Base-by-base conservation (phyloP, 1,140 invertebrate species). In the Teleopsis dalmanni region DNA sequence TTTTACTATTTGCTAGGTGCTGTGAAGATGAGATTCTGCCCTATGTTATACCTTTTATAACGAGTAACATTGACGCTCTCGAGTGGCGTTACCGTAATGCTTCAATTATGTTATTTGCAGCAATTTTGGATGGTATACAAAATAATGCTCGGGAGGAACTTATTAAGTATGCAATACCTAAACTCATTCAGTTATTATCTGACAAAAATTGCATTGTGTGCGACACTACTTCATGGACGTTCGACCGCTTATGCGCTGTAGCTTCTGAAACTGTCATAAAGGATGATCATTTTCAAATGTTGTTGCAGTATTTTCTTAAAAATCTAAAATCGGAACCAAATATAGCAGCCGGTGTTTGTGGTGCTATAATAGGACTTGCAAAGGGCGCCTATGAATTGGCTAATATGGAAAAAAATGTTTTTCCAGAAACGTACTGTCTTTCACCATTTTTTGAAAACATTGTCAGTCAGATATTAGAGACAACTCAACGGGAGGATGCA, bases 341-440 rank as follows among this genome's bases (percentile, higher is more conserved):
- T 25, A 95, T 99, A 1, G 95, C 97, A n/a, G 84, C 93, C 1
- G 99, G 99, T 76, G 92, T 98, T n/a, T 99, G 96, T 65, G 99
- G 96, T 96, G 95, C 96, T 1, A 93, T 99, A 57, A 95, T 90
- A 35, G 93, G 92, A 45, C 75, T 99, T n/a, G 93, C 95, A 1
- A 93, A 98, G 73, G 95, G 95, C 7, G 91, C 94, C 18, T 98
- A 94, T 66, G 94, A 98, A 59, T 75, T 80, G 7, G 85, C 81
- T 0, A 79, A 82, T 55, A 66, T 72, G 44, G 83, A 85, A 35
- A 81, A 85, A n/a, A 76, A 77, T 14, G 76, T 78, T n/a, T 85
- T 92, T 52, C 95, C 95, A 0, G 82, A 89, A 51, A 98, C 95
- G 0, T 98, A 96, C 62, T 88, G 88, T 51, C 81, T 99, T 59